A percentile compares a stretch with the other conserved stretches of the same genome.
Evolutionary conservation across 2,888 invertebrate species (phyloP).

Genomic region (Mellilla xanthometata): DNA sequence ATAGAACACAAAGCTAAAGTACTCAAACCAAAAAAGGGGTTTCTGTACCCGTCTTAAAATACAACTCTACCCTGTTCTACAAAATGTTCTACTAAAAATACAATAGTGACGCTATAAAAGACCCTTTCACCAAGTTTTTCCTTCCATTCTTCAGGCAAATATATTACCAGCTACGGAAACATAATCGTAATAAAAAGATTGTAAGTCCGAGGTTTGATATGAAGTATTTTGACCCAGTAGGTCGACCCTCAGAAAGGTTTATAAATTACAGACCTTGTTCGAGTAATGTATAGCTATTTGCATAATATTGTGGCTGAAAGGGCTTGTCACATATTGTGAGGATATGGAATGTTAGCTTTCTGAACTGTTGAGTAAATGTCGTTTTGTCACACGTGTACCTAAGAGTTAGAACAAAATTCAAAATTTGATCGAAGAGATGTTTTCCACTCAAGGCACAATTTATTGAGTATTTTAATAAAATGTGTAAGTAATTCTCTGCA

Average conservation of each 20-base stretch:
- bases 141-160: constrained; percentile 17
- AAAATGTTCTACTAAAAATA: constrained; percentile 16
- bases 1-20: too few relatives aligned
- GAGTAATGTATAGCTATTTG: constrained; percentile 22
- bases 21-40: neutral
- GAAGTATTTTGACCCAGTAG: constrained; percentile 22
- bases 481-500: too few relatives aligned
- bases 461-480: too few relatives aligned
- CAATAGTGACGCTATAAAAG: constrained; percentile 16
- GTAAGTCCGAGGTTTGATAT: constrained; percentile 25
- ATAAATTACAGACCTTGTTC: constrained; percentile 21
- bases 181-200: constrained; percentile 23
- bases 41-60: neutral
- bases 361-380: neutral
- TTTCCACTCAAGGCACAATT: too few relatives aligned
- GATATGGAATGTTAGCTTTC: constrained; percentile 7
- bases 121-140: constrained; percentile 14
- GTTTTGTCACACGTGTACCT: too few relatives aligned
- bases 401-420: too few relatives aligned
- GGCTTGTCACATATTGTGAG: constrained; percentile 24
- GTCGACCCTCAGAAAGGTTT: constrained; percentile 27
- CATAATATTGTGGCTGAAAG: constrained; percentile 20
- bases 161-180: constrained; percentile 20
- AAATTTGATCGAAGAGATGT: too few relatives aligned
- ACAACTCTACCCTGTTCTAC: constrained; percentile 9